Percentiles rank a stretch among this genome's conserved stretches.
Conservation (phyloP, 1,140 invertebrate genomes). For the Rhopalosiphum padi region DNA sequence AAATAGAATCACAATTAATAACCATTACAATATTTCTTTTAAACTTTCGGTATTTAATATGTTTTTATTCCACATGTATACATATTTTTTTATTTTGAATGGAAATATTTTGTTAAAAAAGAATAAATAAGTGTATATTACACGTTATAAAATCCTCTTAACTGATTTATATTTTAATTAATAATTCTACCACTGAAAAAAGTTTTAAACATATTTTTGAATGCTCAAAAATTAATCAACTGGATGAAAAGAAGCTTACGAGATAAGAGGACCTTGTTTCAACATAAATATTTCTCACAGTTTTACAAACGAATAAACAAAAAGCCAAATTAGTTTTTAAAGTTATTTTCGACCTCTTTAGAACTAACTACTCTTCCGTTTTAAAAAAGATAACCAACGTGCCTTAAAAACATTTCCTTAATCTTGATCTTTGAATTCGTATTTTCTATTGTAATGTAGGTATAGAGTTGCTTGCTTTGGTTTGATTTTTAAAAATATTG, state of each 20-base stretch:
- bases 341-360: constrained; percentile 26
- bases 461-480: not conserved
- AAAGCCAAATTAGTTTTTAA: constrained; percentile 38
- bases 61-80: not conserved
- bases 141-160: not conserved
- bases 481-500: not conserved
- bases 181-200: constrained; percentile 2
- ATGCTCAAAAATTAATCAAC: constrained; percentile 35
- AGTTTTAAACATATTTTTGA: constrained; percentile 27
- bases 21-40: not conserved
- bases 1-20: not conserved
- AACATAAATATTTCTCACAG: constrained; percentile 11
- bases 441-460: not conserved
- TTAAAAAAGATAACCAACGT: constrained; percentile 3
- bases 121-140: not conserved
- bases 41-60: not conserved
- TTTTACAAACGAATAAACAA: constrained; percentile 42
- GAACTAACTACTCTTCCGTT: not conserved
- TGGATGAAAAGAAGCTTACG: not conserved
- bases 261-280: constrained; percentile 12
- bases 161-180: constrained; percentile 10
- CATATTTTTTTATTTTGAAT: not conserved
- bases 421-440: constrained; percentile 9
- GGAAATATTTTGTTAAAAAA: not conserved
- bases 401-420: not conserved